phyloP scores from a whole-genome alignment of 2,113 vertebrate genomes.

The Pogonocichla stellata region DNA sequence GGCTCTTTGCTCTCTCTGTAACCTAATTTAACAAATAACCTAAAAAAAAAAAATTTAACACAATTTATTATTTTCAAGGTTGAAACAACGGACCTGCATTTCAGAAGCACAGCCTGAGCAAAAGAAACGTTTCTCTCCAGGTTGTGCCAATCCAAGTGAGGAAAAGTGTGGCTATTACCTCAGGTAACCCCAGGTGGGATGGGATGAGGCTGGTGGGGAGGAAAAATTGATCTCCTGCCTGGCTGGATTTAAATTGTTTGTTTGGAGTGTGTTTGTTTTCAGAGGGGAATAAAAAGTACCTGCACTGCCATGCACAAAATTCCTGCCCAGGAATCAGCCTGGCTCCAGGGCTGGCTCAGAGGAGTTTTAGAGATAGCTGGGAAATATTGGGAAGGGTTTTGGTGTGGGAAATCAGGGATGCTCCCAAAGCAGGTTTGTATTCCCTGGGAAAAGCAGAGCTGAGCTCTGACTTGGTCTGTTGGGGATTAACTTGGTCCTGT shows the following conservation, averaged over 20 bases:
- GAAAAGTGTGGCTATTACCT: neutral
- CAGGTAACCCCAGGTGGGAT: constrained; percentile 42
- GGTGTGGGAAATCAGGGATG: neutral
- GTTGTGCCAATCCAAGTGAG: neutral
- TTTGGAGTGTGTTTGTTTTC: neutral
- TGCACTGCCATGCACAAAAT: neutral
- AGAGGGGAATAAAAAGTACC: neutral
- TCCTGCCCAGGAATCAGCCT: neutral
- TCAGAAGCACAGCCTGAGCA: constrained; percentile 45
- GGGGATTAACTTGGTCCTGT: neutral
- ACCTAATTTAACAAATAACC: neutral
- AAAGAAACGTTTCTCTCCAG: constrained; percentile 32
- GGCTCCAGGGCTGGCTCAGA: neutral
- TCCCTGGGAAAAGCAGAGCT: neutral
- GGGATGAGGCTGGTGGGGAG: neutral
- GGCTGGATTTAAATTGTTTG: neutral
- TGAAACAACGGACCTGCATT: neutral
- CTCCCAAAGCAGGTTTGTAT: neutral
- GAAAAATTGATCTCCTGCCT: neutral
- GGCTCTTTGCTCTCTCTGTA: neutral
- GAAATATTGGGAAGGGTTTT: fast-evolving
- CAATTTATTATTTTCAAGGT: constrained; percentile 36
- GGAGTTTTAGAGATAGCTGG: neutral
- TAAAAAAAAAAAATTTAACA: neutral
- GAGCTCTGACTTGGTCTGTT: neutral